A percentile compares a stretch with the other conserved stretches of the same genome.
Evolutionary conservation across 2,113 vertebrate species (phyloP).

Genomic region (Embiotoca jacksoni): DNA sequence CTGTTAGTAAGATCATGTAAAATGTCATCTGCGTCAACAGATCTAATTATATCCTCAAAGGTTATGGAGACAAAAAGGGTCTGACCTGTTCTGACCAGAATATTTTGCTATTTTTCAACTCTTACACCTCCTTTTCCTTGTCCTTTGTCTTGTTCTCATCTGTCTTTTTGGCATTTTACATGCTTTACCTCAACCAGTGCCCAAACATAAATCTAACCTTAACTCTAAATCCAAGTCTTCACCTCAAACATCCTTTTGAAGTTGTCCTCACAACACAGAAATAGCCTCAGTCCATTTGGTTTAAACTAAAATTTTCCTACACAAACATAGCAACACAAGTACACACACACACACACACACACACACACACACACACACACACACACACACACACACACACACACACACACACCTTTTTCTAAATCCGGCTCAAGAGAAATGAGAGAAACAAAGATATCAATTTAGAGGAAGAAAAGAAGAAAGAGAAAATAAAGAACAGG

Average conservation of each 20-base stretch:
- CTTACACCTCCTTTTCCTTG: too few species aligned
- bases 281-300: not conserved
- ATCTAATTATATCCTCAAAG: not conserved
- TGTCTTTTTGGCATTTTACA: too few species aligned
- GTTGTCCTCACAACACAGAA: too few species aligned
- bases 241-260: too few species aligned
- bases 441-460: constrained; percentile 17
- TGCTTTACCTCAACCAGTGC: too few species aligned
- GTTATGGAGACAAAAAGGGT: constrained; percentile 5
- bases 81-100: not conserved
- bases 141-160: too few species aligned
- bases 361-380: too few species aligned
- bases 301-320: not conserved
- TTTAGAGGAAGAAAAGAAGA: constrained; percentile 17
- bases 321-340: not conserved
- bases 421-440: constrained; percentile 1
- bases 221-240: not conserved
- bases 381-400: too few species aligned
- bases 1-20: too few species aligned
- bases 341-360: not conserved
- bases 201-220: not conserved
- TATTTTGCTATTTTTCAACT: not conserved
- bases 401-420: not conserved
- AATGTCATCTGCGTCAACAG: too few species aligned
- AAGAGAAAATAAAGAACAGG: not conserved